Evolutionary conservation across 2,113 vertebrate genomes (phyloP), one percentile per base, ranked within the genome.

Genomic region (Tragelaphus imberbis): DNA sequence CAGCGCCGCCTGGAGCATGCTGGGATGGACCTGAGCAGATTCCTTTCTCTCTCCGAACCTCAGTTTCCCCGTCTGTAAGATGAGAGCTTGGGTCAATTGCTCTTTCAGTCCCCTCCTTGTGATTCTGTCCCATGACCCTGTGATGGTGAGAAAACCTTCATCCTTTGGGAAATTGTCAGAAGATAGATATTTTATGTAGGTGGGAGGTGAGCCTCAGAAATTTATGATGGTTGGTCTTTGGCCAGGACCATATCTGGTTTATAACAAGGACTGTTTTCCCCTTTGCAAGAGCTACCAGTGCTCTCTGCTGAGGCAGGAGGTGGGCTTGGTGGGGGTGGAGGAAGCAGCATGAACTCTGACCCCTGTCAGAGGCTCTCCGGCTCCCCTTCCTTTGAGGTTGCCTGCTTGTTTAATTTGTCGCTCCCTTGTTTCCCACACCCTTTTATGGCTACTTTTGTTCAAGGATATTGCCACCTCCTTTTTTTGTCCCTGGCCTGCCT

Each of bases 381-480:
- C 44, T 47, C 84, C 51, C 47, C n/a, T 90, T 93, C 97, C 93
- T 86, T 92, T 95, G 95, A 98, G 97, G 63, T 61, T 44, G 28
- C 85, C 51, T 87, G 33, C 53, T 80, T 94, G 68, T 86, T 94
- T 88, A 68, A 75, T 93, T 95, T 94, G 90, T 56, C 44, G 7
- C 93, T 90, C 40, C 87, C 86, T 95, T 63, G 55, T 84, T 94
- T 90, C 49, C 89, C 89, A 90, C 68, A 2, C 85, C 93, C 95
- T 90, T 97, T 97, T 97, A 91, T 94, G 90, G 95, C 81, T 94
- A 91, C 94, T 82, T 97, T 95, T 97, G 96, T 96, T 97, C 95
- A 97, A 97, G 96, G 97, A 82, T 93, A 27, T 88, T 65, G 88
- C 92, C 84, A 82, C 85, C 95, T 91, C 95, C 82, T 87, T 88